Percentiles rank a stretch among this genome's conserved stretches.
Evolutionary conservation across 2,797 vertebrate genomes (phyloP).

Genomic region (Neostethus bicornis): DNA sequence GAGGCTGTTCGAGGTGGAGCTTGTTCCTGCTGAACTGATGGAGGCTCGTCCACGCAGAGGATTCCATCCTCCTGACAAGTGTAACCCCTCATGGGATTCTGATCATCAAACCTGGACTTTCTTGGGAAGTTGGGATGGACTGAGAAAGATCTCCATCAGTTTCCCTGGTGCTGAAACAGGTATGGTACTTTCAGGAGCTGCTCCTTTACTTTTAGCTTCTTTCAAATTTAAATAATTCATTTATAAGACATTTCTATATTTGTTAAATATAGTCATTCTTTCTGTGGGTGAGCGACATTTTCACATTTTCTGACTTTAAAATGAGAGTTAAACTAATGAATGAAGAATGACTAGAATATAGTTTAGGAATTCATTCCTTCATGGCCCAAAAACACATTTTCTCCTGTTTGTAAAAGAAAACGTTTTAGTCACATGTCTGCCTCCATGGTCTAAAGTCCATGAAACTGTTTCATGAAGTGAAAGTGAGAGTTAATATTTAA

Average conservation of each 20-base stretch:
- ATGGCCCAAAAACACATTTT: background rate
- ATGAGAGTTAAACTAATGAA: background rate
- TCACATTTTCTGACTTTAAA: background rate
- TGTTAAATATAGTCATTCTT: no score
- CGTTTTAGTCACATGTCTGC: background rate
- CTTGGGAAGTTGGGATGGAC: conserved; percentile 54
- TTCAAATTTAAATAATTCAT: no score
- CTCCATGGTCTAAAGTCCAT: conserved; percentile 15
- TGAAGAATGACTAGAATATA: no score
- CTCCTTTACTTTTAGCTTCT: background rate
- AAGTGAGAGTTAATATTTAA: conserved; percentile 21
- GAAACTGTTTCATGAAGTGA: conserved; percentile 7
- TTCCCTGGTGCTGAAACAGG: conserved; percentile 38
- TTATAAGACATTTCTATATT: background rate
- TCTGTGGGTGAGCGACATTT: background rate
- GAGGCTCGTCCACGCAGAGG: conserved; percentile 28
- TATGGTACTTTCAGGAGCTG: conserved; percentile 28
- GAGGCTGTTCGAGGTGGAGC: conserved; percentile 61
- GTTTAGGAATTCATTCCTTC: no score
- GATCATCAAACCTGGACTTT: conserved; percentile 25
- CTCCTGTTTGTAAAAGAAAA: background rate
- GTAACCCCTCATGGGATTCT: conserved; percentile 41
- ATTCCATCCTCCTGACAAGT: conserved; percentile 40
- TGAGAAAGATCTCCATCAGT: conserved; percentile 11
- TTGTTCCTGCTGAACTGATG: conserved; percentile 44